phyloP scores from a whole-genome alignment of 2,888 invertebrate genomes.

The Caenorhabditis wallacei region DNA sequence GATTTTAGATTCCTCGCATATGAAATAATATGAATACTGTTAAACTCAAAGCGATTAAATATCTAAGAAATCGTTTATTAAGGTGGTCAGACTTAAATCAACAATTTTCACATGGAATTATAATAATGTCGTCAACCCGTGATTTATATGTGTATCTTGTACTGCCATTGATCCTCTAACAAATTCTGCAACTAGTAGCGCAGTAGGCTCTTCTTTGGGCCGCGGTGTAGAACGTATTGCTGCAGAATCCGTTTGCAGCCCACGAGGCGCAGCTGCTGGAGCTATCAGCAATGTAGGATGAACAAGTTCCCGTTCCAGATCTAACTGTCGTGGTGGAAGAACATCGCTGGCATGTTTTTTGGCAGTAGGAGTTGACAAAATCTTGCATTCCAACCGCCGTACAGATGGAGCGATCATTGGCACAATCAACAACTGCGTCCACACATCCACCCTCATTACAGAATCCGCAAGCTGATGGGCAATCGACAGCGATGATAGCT shows the following conservation, averaged over 20 bases:
- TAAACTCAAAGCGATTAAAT: background rate
- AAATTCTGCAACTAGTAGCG: slow-evolving; percentile 49
- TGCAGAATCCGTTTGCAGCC: slow-evolving; percentile 59
- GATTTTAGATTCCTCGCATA: too few relatives aligned
- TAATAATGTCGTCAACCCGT: slow-evolving; percentile 14
- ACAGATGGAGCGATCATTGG: slow-evolving; percentile 24
- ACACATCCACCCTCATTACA: slow-evolving; percentile 38
- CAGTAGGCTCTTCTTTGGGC: slow-evolving; percentile 40
- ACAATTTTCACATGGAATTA: background rate
- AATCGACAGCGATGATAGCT: slow-evolving; percentile 28
- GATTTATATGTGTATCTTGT: background rate
- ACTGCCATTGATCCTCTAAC: slow-evolving; percentile 1
- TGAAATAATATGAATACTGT: too few relatives aligned
- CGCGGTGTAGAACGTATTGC: slow-evolving; percentile 51
- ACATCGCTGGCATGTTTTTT: slow-evolving; percentile 27
- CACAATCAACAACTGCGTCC: slow-evolving; percentile 16
- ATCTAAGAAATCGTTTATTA: slow-evolving; percentile 14
- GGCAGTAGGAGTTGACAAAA: slow-evolving; percentile 24
- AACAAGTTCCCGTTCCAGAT: slow-evolving; percentile 16
- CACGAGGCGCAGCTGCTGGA: slow-evolving; percentile 20
- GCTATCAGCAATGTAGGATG: slow-evolving; percentile 30
- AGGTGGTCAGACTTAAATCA: slow-evolving; percentile 23
- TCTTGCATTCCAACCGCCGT: slow-evolving; percentile 8
- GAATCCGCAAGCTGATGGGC: slow-evolving; percentile 65
- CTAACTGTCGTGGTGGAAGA: slow-evolving; percentile 36